phyloP scores from a whole-genome alignment of 2,797 vertebrate genomes.

The Gymnothorax javanicus region DNA sequence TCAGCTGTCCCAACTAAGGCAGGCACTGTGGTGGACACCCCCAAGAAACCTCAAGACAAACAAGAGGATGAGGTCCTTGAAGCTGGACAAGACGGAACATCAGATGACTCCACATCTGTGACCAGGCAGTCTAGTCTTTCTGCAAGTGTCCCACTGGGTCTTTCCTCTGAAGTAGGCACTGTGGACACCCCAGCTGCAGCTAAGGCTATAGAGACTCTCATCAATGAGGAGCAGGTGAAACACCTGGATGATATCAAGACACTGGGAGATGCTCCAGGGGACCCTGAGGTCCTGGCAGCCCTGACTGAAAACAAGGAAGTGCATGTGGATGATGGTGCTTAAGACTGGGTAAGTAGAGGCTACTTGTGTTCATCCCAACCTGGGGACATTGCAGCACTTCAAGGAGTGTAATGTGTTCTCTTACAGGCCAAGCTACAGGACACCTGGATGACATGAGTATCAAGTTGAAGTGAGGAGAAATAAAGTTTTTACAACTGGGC shows the following conservation, averaged over 20 bases:
- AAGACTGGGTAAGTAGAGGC: neutral
- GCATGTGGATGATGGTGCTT: neutral
- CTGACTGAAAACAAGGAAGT: neutral
- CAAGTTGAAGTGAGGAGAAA: too few species aligned
- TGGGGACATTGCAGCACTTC: too few species aligned
- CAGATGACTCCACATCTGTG: neutral
- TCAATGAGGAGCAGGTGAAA: too few species aligned
- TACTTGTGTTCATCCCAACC: too few species aligned
- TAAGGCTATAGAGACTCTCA: neutral
- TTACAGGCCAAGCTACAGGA: too few species aligned
- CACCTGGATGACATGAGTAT: too few species aligned
- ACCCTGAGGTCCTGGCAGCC: neutral
- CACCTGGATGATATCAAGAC: neutral
- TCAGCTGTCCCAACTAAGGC: neutral
- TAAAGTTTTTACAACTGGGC: too few species aligned
- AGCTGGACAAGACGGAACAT: neutral
- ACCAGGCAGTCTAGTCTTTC: too few species aligned
- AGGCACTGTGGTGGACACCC: slow-evolving; percentile 1
- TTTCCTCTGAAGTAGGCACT: neutral
- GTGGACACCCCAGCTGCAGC: neutral
- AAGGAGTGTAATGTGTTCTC: too few species aligned
- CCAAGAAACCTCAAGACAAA: neutral
- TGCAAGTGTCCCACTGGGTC: neutral
- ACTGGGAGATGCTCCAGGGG: neutral
- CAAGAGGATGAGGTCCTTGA: neutral